Evolutionary conservation across 2,888 invertebrate genomes (phyloP), one percentile per base, ranked within the genome.

Genomic region (Enoplolaimus lenunculus): DNA sequence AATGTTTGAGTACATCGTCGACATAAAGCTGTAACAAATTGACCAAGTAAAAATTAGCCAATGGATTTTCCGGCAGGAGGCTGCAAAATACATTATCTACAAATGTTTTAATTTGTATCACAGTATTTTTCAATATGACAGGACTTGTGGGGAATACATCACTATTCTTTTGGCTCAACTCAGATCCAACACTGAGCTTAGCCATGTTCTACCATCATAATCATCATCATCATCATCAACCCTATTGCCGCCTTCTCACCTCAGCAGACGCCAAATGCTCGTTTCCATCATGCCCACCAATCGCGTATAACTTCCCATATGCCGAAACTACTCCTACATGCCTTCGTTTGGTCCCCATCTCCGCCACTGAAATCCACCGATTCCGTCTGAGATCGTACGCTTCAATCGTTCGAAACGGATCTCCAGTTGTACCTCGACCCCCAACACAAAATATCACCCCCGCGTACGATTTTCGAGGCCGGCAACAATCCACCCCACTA

Each of bases 381-480:
- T 84, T 79, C 69, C 79, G 78, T 68, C 82, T 77, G 68, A 81
- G 78, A 74, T 84, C 82, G 75, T 82, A 84, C 60, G 82, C 82
- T 73, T 84, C 84, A 35, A 78, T 78, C 60, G 78, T 75, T 1
- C 73, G n/a, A 76, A 83, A 84, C 1, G 84, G 84, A 72, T 83
- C 83, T 1, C 84, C 84, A 3, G 80, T 78, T 0, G 81, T 81
- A 34, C 84, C 84, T 70, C 84, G 77, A 13, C 84, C 84, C 26
- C 84, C 84, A 29, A 84, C 83, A 77, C 84, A 84, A 75, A 84
- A 84, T 31, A 84, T 76, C 26, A 84, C 82, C 71, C 84, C 84
- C 65, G 83, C 81, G 72, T 81, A 81, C 69, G 81, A 81, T 74
- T 82, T 83, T 45, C 83, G 75, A 16, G 83, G 82, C 65, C 80